Percentiles rank a stretch among this genome's conserved stretches.
phyloP scores from a whole-genome alignment of 2,888 invertebrate genomes.

The Andrena dorsata region DNA sequence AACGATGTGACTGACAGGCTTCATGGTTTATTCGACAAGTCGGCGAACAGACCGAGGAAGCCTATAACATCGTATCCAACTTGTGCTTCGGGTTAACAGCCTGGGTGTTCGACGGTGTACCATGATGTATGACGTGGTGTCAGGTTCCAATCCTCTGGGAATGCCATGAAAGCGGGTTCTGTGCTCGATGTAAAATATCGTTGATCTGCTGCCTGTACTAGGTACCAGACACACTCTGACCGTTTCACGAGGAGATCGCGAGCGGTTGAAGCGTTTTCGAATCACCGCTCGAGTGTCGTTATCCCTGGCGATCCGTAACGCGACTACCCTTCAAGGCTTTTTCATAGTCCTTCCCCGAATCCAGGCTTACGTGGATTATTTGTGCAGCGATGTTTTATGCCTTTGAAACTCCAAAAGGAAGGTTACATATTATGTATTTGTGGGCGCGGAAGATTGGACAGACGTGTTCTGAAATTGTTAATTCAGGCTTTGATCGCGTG shows the following conservation, averaged over 20 bases:
- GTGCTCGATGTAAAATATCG: constrained; percentile 77
- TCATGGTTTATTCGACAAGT: constrained; percentile 74
- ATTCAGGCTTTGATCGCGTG: no score
- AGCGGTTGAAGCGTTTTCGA: constrained; percentile 33
- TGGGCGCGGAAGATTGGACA: neutral
- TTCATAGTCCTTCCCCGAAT: constrained; percentile 14
- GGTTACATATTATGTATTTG: neutral
- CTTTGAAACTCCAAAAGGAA: neutral
- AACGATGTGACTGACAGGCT: constrained; percentile 74
- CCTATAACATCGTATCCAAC: constrained; percentile 76
- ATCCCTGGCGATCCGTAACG: constrained; percentile 35
- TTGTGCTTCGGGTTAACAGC: constrained; percentile 76
- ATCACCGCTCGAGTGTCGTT: constrained; percentile 37
- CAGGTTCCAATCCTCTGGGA: constrained; percentile 77
- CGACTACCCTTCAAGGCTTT: constrained; percentile 27
- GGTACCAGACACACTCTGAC: constrained; percentile 58
- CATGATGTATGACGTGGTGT: constrained; percentile 76
- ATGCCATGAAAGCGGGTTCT: constrained; percentile 76
- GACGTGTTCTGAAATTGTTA: neutral
- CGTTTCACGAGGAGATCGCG: constrained; percentile 36
- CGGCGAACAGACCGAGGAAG: constrained; percentile 69
- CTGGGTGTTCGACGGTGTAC: constrained; percentile 77
- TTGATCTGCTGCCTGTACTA: constrained; percentile 62
- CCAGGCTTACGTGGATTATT: constrained; percentile 20
- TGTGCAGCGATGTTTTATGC: neutral